Conservation (phyloP, 2,113 vertebrate species). For the Hippocampus zosterae region DNA sequence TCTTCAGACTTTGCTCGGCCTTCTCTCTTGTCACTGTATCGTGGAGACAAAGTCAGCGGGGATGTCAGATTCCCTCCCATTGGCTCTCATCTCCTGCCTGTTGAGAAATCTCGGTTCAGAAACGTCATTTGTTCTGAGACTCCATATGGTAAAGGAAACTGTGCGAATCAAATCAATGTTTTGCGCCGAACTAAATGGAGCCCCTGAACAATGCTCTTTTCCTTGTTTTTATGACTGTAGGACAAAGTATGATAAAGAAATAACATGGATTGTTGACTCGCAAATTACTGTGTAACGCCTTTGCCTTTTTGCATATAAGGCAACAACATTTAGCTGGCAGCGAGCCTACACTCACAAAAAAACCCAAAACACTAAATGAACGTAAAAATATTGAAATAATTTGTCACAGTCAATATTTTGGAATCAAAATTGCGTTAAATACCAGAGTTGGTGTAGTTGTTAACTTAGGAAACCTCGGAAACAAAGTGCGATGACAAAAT, state of each 20-base stretch:
- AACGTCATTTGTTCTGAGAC: neutral
- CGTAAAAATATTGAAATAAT: too few relatives aligned
- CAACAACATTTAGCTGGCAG: too few relatives aligned
- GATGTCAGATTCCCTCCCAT: slow-evolving; percentile 32
- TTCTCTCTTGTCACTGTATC: slow-evolving; percentile 49
- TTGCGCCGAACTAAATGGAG: neutral
- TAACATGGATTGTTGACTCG: too few relatives aligned
- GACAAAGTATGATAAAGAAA: neutral
- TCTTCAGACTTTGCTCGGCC: slow-evolving; percentile 31
- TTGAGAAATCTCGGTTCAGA: neutral
- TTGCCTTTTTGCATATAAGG: too few relatives aligned
- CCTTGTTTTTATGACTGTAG: neutral
- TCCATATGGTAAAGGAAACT: neutral
- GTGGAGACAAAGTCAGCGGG: slow-evolving; percentile 58
- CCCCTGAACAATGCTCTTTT: neutral
- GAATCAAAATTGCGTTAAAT: too few relatives aligned
- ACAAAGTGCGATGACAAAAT: too few relatives aligned
- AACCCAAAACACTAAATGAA: too few relatives aligned
- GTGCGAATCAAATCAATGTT: neutral
- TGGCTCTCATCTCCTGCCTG: slow-evolving; percentile 5
- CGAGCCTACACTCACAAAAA: too few relatives aligned
- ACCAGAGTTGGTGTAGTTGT: too few relatives aligned
- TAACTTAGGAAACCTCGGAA: too few relatives aligned
- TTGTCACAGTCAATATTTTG: too few relatives aligned
- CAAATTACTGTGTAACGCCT: too few relatives aligned